Evolutionary conservation across 2,888 invertebrate species (phyloP).

Genomic region (Sturmia bella): DNA sequence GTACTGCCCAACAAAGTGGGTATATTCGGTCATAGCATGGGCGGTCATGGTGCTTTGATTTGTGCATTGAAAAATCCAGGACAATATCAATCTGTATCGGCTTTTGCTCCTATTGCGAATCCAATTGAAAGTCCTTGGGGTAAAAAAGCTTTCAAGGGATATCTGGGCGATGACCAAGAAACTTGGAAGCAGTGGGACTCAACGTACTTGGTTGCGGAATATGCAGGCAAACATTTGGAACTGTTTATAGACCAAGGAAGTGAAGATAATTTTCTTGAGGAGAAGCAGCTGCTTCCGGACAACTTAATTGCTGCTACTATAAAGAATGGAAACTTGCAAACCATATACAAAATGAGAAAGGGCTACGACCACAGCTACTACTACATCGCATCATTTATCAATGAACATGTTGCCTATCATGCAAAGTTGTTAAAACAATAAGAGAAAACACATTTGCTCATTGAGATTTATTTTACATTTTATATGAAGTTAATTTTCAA

Average conservation of each 20-base stretch:
- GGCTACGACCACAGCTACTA: constrained; percentile 98
- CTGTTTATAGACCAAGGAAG: constrained; percentile 95
- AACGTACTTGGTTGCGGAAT: constrained; percentile 89
- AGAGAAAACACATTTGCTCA: constrained; percentile 4
- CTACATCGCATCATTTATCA: constrained; percentile 94
- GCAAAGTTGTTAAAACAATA: constrained; percentile 86
- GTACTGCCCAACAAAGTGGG: constrained; percentile 85
- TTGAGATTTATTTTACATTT: constrained; percentile 46
- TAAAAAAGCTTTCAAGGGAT: constrained; percentile 90
- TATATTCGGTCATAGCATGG: constrained; percentile 97
- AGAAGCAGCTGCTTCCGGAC: constrained; percentile 91
- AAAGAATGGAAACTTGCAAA: constrained; percentile 85
- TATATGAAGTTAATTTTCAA: constrained; percentile 39
- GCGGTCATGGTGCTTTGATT: constrained; percentile 97
- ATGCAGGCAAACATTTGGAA: constrained; percentile 91
- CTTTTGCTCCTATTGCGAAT: constrained; percentile 97
- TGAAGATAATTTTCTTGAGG: constrained; percentile 89
- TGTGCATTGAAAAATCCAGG: constrained; percentile 95
- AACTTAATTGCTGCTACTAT: constrained; percentile 85
- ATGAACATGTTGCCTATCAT: constrained; percentile 96
- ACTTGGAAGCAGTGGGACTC: constrained; percentile 94
- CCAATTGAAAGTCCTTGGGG: constrained; percentile 94
- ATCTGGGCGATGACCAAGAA: constrained; percentile 87
- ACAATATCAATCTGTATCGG: constrained; percentile 93
- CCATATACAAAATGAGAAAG: constrained; percentile 87